Evolutionary conservation across 1,140 invertebrate species (phyloP).

Genomic region (Drosophila teissieri): DNA sequence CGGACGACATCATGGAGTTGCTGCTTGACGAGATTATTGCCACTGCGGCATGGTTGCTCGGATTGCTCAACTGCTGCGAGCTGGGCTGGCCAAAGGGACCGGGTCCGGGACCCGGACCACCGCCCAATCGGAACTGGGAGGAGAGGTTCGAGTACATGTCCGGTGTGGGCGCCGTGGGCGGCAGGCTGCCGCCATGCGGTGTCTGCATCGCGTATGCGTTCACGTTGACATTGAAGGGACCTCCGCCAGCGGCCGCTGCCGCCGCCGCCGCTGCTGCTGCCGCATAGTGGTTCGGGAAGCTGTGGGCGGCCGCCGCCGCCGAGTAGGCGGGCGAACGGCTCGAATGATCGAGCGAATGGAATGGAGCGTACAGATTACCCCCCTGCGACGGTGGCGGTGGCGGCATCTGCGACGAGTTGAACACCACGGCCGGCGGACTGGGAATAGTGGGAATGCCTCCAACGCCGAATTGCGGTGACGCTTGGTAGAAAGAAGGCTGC

Average conservation of each 20-base stretch:
- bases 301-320: slow-evolving; percentile 85
- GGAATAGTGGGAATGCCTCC: slow-evolving; percentile 91
- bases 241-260: slow-evolving; percentile 85
- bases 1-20: slow-evolving; percentile 94
- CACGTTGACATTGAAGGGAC: slow-evolving; percentile 86
- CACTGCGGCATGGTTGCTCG: slow-evolving; percentile 87
- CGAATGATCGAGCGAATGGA: slow-evolving; percentile 86
- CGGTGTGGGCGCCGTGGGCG: slow-evolving; percentile 87
- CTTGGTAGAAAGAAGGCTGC: slow-evolving; percentile 78
- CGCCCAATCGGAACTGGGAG: slow-evolving; percentile 90
- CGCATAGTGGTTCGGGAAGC: slow-evolving; percentile 85
- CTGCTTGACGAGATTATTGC: slow-evolving; percentile 91
- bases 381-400: slow-evolving; percentile 89
- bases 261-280: slow-evolving; percentile 66
- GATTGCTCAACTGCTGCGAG: slow-evolving; percentile 91
- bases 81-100: slow-evolving; percentile 87
- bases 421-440: slow-evolving; percentile 91
- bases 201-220: slow-evolving; percentile 85
- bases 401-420: slow-evolving; percentile 90
- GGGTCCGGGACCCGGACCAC: slow-evolving; percentile 87
- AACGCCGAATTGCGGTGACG: slow-evolving; percentile 88
- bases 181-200: slow-evolving; percentile 86
- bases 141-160: slow-evolving; percentile 93
- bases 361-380: slow-evolving; percentile 90
- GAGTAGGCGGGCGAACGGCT: slow-evolving; percentile 76